Percentiles rank a stretch among this genome's conserved stretches.
These are phyloP conservation scores for Euwallacea fornicatus DNA, from an alignment of 1,140 invertebrate genomes.

Conservation along the genomic window DNA sequence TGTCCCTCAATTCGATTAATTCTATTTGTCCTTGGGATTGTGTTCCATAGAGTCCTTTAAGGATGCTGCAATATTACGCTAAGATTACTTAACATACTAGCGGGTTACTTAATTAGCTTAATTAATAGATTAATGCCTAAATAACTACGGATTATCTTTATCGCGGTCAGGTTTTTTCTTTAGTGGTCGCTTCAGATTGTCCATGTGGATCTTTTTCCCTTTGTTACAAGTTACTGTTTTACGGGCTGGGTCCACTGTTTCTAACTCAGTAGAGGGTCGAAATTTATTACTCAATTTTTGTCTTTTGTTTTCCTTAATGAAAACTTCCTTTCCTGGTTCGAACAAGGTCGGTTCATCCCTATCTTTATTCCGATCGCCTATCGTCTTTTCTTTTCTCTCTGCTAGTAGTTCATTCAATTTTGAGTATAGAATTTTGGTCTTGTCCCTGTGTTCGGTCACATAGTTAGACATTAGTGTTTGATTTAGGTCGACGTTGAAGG, in stretches of 20 bases:
- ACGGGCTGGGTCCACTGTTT: not conserved
- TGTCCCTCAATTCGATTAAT: too few relatives aligned
- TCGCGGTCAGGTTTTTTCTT: too few relatives aligned
- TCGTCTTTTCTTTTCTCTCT: not conserved
- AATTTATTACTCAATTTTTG: constrained; percentile 1
- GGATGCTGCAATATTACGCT: too few relatives aligned
- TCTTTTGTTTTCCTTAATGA: not conserved
- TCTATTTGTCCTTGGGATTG: too few relatives aligned
- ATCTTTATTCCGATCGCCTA: not conserved
- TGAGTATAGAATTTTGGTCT: not conserved
- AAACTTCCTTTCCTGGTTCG: not conserved
- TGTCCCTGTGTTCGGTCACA: not conserved
- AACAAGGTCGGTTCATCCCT: not conserved
- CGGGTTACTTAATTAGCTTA: too few relatives aligned
- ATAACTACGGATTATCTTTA: too few relatives aligned
- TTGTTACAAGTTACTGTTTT: not conserved
- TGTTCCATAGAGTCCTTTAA: too few relatives aligned
- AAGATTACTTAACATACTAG: too few relatives aligned
- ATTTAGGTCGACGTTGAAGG: not conserved
- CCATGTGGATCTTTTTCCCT: not conserved
- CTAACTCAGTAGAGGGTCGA: not conserved
- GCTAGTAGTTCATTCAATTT: not conserved
- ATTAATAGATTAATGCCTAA: too few relatives aligned
- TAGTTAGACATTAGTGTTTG: not conserved
- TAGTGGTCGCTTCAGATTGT: not conserved